These are phyloP conservation scores for Coregonus sp. DNA, from an alignment of 2,797 vertebrate genomes.

Conservation along the genomic window DNA sequence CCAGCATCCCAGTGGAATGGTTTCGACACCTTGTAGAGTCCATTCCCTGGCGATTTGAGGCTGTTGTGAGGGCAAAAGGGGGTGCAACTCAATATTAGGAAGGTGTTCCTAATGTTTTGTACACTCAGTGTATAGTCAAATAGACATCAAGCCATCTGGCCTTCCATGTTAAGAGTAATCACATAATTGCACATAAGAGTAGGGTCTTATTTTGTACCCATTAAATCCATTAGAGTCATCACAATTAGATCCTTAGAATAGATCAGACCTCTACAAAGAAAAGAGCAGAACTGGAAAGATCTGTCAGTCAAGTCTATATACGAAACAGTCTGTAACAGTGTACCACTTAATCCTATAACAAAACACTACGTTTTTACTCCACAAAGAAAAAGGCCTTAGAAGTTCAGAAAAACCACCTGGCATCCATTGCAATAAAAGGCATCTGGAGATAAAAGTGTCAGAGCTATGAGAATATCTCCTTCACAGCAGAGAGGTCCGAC, in stretches of 20 bases:
- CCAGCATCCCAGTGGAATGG: too few relatives aligned
- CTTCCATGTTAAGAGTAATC: background rate
- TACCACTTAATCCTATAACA: conserved; percentile 8
- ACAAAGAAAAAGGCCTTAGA: conserved; percentile 25
- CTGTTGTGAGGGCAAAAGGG: too few relatives aligned
- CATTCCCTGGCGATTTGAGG: too few relatives aligned
- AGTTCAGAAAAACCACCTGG: conserved; percentile 23
- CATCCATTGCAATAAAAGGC: conserved; percentile 46
- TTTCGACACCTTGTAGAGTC: too few relatives aligned
- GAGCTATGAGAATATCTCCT: conserved; percentile 41
- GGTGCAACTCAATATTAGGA: too few relatives aligned
- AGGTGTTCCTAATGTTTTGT: too few relatives aligned
- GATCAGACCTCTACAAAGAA: background rate
- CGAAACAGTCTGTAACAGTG: conserved; percentile 27
- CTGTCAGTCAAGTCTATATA: background rate
- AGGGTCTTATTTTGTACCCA: background rate
- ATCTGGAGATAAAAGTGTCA: conserved; percentile 47
- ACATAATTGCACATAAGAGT: background rate
- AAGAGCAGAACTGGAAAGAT: background rate
- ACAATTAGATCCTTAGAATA: background rate
- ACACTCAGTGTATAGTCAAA: background rate
- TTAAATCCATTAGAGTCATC: background rate
- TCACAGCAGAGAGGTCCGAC: conserved; percentile 23
- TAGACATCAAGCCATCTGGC: background rate
- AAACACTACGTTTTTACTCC: conserved; percentile 13